Evolutionary conservation across 2,797 vertebrate genomes (phyloP).

Genomic region (Ceryle rudis): DNA sequence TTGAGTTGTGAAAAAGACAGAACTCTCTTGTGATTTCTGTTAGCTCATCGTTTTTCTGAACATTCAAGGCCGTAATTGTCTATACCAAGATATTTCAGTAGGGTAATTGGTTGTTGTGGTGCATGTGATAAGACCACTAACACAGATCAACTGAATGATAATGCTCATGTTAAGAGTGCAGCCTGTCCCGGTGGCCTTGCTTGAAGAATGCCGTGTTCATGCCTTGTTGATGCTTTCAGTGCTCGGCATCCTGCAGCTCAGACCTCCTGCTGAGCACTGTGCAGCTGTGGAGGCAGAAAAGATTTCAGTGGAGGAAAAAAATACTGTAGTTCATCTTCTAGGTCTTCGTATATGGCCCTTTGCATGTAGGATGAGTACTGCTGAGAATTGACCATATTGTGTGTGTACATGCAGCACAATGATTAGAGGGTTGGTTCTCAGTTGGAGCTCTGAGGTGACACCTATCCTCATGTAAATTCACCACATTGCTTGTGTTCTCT

Average conservation of each 20-base stretch:
- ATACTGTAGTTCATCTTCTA: background rate
- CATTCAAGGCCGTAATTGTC: background rate
- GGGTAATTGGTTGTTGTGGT: background rate
- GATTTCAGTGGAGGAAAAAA: background rate
- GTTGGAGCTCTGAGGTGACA: background rate
- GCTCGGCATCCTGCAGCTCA: background rate
- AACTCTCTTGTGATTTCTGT: background rate
- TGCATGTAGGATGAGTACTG: background rate
- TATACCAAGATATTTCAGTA: background rate
- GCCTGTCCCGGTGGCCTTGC: background rate
- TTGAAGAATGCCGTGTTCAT: background rate
- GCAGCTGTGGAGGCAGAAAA: background rate
- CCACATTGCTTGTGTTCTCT: background rate
- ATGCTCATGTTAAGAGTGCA: no score
- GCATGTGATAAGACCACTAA: background rate
- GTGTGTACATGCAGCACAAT: background rate
- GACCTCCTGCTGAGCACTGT: background rate
- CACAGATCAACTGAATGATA: no score
- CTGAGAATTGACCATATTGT: background rate
- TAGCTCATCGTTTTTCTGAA: background rate
- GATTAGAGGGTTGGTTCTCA: background rate
- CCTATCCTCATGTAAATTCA: background rate
- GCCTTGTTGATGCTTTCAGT: background rate
- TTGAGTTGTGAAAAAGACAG: background rate
- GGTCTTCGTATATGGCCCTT: accelerated